Percentiles rank a stretch among this genome's conserved stretches.
phyloP scores from a whole-genome alignment of 2,888 invertebrate genomes.

The Gastracanthus pulcherrimus region DNA sequence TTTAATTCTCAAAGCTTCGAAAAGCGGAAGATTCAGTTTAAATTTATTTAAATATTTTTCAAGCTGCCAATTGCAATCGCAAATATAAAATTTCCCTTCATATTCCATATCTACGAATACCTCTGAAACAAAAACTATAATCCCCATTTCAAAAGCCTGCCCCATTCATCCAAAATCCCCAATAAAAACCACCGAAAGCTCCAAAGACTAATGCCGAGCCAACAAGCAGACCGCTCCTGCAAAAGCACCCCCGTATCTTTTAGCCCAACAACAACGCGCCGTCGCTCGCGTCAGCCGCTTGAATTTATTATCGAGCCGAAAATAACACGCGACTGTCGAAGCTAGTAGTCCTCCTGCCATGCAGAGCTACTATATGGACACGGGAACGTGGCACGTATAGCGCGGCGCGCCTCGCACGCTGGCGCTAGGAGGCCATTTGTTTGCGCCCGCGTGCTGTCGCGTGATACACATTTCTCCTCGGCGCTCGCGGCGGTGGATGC shows the following conservation, averaged over 20 bases:
- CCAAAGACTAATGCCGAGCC: no score
- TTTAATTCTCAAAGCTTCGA: no score
- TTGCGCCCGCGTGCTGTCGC: background rate
- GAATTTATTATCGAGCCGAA: background rate
- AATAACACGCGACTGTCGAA: background rate
- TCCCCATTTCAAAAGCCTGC: no score
- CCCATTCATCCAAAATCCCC: no score
- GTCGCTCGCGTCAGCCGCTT: background rate
- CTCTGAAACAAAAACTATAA: no score
- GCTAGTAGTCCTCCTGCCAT: background rate
- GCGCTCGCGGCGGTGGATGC: background rate
- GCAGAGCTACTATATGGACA: background rate
- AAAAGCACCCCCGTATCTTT: background rate
- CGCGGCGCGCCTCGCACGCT: background rate
- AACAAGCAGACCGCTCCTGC: background rate
- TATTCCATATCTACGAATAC: no score
- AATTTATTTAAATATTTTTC: no score
- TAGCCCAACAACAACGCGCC: background rate
- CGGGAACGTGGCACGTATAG: background rate
- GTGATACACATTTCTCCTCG: background rate
- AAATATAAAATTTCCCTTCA: no score
- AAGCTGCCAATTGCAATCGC: no score
- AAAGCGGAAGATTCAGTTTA: no score
- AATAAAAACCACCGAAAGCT: no score
- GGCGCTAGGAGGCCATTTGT: conserved; percentile 19